phyloP scores from a whole-genome alignment of 2,113 vertebrate species.

The Riparia riparia region DNA sequence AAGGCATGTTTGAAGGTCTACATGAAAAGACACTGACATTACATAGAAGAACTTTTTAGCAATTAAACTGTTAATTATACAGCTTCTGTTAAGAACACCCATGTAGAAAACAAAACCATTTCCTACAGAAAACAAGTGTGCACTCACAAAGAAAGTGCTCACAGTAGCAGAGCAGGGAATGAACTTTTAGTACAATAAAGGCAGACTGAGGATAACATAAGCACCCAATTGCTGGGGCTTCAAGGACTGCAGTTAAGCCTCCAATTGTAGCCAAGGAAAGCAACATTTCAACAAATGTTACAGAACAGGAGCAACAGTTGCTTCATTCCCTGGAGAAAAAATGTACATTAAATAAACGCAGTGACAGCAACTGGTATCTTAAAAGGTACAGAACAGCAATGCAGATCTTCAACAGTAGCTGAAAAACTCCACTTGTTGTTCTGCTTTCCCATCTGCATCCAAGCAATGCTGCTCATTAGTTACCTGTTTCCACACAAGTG shows the following conservation, averaged over 20 bases:
- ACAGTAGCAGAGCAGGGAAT: fast-evolving
- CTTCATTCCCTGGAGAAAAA: neutral
- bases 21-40: neutral
- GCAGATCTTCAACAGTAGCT: neutral
- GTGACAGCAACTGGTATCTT: fast-evolving
- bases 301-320: neutral
- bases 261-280: neutral
- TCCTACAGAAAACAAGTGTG: neutral
- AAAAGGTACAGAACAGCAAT: neutral
- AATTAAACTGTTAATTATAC: neutral
- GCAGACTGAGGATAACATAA: neutral
- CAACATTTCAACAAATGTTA: neutral
- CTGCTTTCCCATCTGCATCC: neutral
- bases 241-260: neutral
- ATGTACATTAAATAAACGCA: fast-evolving
- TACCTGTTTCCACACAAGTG: neutral
- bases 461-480: neutral
- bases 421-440: neutral
- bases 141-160: neutral
- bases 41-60: neutral
- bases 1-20: neutral
- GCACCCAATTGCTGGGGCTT: neutral
- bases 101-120: neutral
- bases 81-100: neutral
- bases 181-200: neutral